Base-by-base conservation (phyloP, 2,113 vertebrate species). In the Nestor notabilis region DNA sequence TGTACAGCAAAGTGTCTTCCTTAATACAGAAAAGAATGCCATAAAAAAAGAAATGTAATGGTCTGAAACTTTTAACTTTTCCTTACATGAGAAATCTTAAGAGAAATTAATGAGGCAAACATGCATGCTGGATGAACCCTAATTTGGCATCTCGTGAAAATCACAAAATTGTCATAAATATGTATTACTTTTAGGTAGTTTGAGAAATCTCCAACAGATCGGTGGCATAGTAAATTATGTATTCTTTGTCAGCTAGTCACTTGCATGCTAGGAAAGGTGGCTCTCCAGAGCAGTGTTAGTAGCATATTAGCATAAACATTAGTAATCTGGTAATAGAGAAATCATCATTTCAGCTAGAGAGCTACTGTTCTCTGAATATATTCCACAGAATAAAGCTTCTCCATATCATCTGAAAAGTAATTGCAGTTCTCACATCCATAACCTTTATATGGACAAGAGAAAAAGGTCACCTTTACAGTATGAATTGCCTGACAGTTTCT, bases 171-270 rank as follows among this genome's bases (percentile, higher is more conserved):
- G 88, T 96, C 91, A 92, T 91, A 97, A 93, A 92, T 97, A 93
- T 81, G 71, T 76, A 94, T 89, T 95, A 91, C 52, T 92, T 95
- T 92, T 66, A 69, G 81, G 60, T 91, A 82, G 60, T 69, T 86
- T 92, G 87, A 96, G 89, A 93, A 96, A 89, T 96, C 89, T 95
- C 91, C 89, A 94, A 78, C 70, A 70, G 83, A 95, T 94, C 97
- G 89, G 87, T 94, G 90, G 84, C 83, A 96, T 75, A 97, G 95
- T 97, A 96, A 95, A 97, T 97, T 97, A 97, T 88, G 77, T 83
- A 89, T 93, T 87, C 41, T 63, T 83, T 92, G 71, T 74, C 78
- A 96, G 70, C 61, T 17, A 97, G 90, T 82, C 64, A 92, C 72
- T 95, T 68, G 88, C 77, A 95, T 97, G 95, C 94, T 92, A 89